These are phyloP conservation scores for Sarcoramphus papa DNA, from an alignment of 2,797 vertebrate species.

Conservation along the genomic window DNA sequence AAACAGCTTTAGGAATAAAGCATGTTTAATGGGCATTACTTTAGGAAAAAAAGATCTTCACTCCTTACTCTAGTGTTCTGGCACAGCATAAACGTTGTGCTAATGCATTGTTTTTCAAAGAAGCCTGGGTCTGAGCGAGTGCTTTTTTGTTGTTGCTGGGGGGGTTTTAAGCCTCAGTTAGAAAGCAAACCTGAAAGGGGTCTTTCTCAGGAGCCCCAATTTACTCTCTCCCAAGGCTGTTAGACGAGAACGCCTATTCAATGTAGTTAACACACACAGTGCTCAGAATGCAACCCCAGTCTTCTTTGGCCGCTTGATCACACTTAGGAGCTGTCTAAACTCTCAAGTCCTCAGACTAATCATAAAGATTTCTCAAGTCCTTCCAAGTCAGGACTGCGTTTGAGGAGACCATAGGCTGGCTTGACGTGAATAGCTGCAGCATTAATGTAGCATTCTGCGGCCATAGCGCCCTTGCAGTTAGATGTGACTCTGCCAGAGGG, in stretches of 20 bases:
- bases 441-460: background rate
- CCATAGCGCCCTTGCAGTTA: background rate
- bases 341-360: background rate
- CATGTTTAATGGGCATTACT: no score
- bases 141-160: no score
- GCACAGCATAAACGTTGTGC: no score
- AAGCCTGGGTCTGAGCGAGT: no score
- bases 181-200: background rate
- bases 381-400: background rate
- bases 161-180: background rate
- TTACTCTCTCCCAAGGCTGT: background rate
- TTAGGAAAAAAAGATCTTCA: no score
- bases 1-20: no score
- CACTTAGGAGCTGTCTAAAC: background rate
- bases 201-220: background rate
- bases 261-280: background rate
- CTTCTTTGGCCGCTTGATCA: background rate
- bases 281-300: background rate
- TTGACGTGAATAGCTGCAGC: background rate
- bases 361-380: background rate
- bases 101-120: no score
- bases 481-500: background rate
- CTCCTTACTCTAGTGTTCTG: no score
- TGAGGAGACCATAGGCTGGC: background rate
- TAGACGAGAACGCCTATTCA: background rate